These are phyloP conservation scores for Porites lobata DNA, from an alignment of 92 coral and sea anemone species.

Conservation along the genomic window DNA sequence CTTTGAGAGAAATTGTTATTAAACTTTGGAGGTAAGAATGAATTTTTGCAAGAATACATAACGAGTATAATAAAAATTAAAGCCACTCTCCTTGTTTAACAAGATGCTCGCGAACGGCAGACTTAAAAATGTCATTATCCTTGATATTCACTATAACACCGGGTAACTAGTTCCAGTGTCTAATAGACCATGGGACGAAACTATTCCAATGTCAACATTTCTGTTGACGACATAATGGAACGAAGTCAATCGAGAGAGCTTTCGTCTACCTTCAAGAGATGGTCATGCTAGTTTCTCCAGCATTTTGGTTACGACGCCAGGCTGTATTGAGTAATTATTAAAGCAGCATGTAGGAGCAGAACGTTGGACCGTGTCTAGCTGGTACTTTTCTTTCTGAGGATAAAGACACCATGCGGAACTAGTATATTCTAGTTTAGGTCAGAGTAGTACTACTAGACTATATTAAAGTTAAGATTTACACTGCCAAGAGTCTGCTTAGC, in stretches of 20 bases:
- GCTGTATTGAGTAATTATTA: conserved; percentile 58
- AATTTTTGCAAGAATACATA: too few relatives aligned
- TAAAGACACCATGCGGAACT: conserved; percentile 68
- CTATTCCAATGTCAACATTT: conserved; percentile 44
- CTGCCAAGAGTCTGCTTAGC: not conserved
- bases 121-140: too few relatives aligned
- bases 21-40: too few relatives aligned
- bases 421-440: conserved; percentile 48
- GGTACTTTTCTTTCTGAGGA: conserved; percentile 59
- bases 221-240: not conserved
- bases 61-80: too few relatives aligned
- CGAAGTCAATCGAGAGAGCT: too few relatives aligned
- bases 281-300: not conserved
- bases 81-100: too few relatives aligned
- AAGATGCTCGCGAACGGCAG: too few relatives aligned
- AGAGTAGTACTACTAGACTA: conserved; percentile 43
- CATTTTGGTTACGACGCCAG: conserved; percentile 53
- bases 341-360: conserved; percentile 48
- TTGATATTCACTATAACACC: too few relatives aligned
- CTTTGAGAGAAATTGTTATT: too few relatives aligned
- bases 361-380: conserved; percentile 28
- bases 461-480: not conserved
- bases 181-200: not conserved
- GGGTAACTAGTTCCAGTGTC: not conserved
- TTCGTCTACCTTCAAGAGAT: too few relatives aligned